Base-by-base conservation (phyloP, 2,113 vertebrate species). In the Coreoperca whiteheadi region DNA sequence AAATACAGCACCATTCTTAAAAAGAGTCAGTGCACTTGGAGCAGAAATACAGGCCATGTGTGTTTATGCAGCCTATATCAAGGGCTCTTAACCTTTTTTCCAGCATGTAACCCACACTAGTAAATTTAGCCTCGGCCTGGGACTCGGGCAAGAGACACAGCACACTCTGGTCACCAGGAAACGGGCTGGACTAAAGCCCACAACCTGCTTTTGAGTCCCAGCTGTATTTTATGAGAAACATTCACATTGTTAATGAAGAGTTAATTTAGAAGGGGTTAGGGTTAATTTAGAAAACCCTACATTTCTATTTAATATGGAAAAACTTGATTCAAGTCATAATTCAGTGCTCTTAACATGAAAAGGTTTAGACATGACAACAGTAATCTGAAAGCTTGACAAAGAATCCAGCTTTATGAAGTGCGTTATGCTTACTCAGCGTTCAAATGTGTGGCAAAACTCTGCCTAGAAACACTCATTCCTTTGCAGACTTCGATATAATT, bases 111-210 rank as follows among this genome's bases (percentile, higher is more conserved):
- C 84, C 83, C 81, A 73, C 68, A 56, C 57, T 2, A 63, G 76
- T 93, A 93, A 89, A 94, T 90, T 87, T 93, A 93, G 90, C 75
- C 68, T 57, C 28, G 1, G 82, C 79, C 84, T 90, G 90, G 90
- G 90, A 92, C 69, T 43, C 14, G 5, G 12, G 59, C 67, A 14
- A n/a, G 69, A 83, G 46, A 56, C 64, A n/a, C 59, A 63, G 23
- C 46, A n/a, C 74, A 32, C 65, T 21, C 11, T 53, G 86, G 84
- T 66, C 71, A 83, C 70, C 75, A 41, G 79, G 84, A 91, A 80
- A 67, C 71, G 0, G 53, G 37, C 37, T 56, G 34, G 74, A 75
- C 57, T 2, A 1, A 15, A 51, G 41, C 56, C 61, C 23, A 14
- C 34, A 60, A 82, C 65, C 66, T 84, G 84, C 39, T 54, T 20